Conservation (phyloP, 2,888 invertebrate species). For the Xestoiulus laeticollis region DNA sequence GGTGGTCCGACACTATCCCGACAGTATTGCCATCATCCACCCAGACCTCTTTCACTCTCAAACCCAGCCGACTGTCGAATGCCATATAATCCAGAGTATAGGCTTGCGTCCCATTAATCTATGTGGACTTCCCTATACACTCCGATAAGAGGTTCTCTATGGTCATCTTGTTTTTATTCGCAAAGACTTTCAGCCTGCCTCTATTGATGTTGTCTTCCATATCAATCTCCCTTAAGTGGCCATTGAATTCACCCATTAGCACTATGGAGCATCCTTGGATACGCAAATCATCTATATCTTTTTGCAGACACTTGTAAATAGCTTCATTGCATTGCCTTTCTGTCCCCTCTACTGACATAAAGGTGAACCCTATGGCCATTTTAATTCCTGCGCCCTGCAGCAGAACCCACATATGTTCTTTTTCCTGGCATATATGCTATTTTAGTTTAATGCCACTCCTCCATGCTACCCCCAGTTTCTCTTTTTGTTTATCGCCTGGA, state of each 20-base stretch:
- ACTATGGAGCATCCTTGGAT: not conserved
- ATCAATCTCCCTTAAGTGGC: not conserved
- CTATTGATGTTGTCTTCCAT: not conserved
- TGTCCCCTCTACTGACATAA: not conserved
- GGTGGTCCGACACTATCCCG: not conserved
- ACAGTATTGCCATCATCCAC: not conserved
- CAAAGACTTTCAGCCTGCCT: too few relatives aligned
- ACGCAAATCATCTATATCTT: not conserved
- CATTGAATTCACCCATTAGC: not conserved
- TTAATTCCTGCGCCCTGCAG: not conserved
- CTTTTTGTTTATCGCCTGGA: too few relatives aligned
- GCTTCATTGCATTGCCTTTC: not conserved
- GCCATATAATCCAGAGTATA: not conserved
- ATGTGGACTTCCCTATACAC: not conserved
- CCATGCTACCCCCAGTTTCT: not conserved
- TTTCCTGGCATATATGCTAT: not conserved
- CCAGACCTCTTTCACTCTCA: not conserved
- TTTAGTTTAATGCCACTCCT: not conserved
- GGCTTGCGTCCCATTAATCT: not conserved
- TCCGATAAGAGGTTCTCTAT: not conserved
- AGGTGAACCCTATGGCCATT: not conserved
- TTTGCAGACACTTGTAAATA: not conserved
- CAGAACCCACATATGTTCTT: not conserved
- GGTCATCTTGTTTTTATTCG: too few relatives aligned
- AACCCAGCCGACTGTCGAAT: not conserved